phyloP scores from a whole-genome alignment of 2,113 vertebrate species.

The Eleginops maclovinus region DNA sequence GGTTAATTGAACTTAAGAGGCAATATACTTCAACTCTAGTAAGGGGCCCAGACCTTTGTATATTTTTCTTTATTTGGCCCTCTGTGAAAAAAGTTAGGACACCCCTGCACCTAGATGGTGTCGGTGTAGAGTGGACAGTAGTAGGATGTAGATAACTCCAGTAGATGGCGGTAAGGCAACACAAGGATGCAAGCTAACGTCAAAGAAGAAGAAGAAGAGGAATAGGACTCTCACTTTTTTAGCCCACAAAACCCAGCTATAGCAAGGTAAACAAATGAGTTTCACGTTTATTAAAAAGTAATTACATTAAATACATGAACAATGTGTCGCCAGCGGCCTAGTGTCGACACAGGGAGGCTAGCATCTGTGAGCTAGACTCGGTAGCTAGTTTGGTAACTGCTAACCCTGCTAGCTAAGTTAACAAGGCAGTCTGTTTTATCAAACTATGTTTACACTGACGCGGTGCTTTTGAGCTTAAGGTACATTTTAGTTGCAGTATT shows the following conservation, averaged over 20 bases:
- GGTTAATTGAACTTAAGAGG: too few relatives aligned
- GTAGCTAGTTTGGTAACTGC: slow-evolving; percentile 52
- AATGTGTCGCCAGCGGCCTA: neutral
- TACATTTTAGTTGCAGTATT: neutral
- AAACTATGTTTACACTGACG: neutral
- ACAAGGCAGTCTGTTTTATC: slow-evolving; percentile 10
- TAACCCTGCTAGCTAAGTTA: slow-evolving; percentile 63
- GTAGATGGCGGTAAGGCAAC: neutral
- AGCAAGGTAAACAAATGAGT: neutral
- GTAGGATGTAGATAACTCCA: neutral
- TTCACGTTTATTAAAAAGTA: neutral
- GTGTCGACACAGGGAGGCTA: neutral
- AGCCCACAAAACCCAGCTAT: neutral
- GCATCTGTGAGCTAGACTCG: slow-evolving; percentile 14
- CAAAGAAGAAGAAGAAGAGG: neutral
- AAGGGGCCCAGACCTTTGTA: too few relatives aligned
- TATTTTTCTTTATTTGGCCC: too few relatives aligned
- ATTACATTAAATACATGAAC: rapidly evolving
- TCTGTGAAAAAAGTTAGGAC: too few relatives aligned
- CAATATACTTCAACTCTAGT: too few relatives aligned
- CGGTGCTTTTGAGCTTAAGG: neutral
- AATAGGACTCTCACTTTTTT: neutral
- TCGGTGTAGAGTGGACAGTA: neutral
- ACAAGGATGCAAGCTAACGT: neutral
- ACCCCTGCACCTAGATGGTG: too few relatives aligned